Evolutionary conservation across 2,888 invertebrate genomes (phyloP).

Genomic region (Bimastos eiseni): DNA sequence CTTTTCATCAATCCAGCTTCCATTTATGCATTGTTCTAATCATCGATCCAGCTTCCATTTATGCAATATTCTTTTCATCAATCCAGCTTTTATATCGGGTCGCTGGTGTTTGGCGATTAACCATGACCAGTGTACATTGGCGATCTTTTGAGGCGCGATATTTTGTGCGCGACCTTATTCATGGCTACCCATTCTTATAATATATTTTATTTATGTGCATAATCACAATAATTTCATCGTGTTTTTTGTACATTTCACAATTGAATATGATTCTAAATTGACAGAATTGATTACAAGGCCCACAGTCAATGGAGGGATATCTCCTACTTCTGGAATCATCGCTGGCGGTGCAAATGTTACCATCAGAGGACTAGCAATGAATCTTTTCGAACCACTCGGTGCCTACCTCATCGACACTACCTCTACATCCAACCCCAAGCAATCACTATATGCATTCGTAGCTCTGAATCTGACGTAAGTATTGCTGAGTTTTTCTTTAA

Average conservation of each 20-base stretch:
- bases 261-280: not conserved
- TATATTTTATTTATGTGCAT: too few species aligned
- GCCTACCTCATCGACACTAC: not conserved
- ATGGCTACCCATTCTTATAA: too few species aligned
- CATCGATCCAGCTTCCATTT: too few species aligned
- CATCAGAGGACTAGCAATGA: not conserved
- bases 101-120: too few species aligned
- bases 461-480: not conserved
- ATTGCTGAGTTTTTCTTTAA: not conserved
- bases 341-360: not conserved
- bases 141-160: too few species aligned
- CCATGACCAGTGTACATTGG: too few species aligned
- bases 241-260: not conserved
- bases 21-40: too few species aligned
- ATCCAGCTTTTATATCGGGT: too few species aligned
- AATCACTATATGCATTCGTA: not conserved
- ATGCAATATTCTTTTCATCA: too few species aligned
- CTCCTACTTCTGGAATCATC: not conserved
- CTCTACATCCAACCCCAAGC: not conserved
- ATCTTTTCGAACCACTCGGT: not conserved
- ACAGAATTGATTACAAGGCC: not conserved
- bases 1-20: too few species aligned
- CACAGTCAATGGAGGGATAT: not conserved
- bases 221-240: too few species aligned
- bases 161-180: too few species aligned